These are phyloP conservation scores for Ormyrus rosae DNA, from an alignment of 2,888 invertebrate species.

Conservation along the genomic window DNA sequence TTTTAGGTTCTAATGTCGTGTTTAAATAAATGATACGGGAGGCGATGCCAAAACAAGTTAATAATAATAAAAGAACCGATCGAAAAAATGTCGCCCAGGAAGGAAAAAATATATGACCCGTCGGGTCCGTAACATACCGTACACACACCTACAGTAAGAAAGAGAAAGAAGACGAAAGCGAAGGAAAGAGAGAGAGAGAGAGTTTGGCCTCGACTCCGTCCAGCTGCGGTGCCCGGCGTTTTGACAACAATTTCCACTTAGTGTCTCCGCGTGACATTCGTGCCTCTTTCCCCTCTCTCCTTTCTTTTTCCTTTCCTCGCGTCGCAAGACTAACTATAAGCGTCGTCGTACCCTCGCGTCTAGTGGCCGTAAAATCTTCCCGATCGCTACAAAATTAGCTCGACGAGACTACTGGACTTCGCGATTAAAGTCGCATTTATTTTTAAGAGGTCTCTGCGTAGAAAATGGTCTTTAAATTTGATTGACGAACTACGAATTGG, in stretches of 20 bases:
- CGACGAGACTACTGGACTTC: background rate
- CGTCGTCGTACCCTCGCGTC: slow-evolving; percentile 16
- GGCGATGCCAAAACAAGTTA: no score
- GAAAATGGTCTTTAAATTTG: no score
- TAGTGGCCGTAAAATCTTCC: slow-evolving; percentile 28
- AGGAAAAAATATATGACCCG: slow-evolving; percentile 71
- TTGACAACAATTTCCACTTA: slow-evolving; percentile 76
- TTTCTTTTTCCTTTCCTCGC: background rate
- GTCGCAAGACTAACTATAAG: background rate
- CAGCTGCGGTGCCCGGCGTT: slow-evolving; percentile 67
- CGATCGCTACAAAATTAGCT: slow-evolving; percentile 43
- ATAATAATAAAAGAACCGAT: no score
- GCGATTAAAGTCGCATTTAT: background rate
- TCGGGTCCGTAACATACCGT: slow-evolving; percentile 60
- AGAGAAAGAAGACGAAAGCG: slow-evolving; percentile 18
- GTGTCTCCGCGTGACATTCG: slow-evolving; percentile 67
- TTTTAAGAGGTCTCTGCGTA: no score
- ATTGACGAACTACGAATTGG: no score
- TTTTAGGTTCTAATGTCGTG: no score
- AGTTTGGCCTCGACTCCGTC: slow-evolving; percentile 26
- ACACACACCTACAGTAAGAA: slow-evolving; percentile 2
- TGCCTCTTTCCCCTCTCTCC: slow-evolving; percentile 21
- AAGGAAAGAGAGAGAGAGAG: slow-evolving; percentile 20
- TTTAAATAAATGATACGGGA: no score
- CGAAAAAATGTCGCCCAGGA: background rate